Evolutionary conservation across 2,113 vertebrate genomes (phyloP), one percentile per base, ranked within the genome.

Genomic region (Menura novaehollandiae): DNA sequence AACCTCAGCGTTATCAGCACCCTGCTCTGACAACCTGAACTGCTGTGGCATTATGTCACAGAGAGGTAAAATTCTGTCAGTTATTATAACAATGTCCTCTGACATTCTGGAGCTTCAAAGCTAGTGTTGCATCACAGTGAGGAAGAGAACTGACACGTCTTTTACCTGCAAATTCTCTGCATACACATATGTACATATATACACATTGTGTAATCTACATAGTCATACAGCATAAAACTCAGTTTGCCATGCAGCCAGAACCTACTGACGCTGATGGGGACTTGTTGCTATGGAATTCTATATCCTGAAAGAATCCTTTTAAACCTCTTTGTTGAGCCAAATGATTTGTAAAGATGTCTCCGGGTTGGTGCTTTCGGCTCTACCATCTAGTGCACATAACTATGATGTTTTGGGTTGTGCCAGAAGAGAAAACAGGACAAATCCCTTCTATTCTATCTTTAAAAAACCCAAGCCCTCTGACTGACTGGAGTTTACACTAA

Each of bases 111-210:
- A 62, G 4, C 33, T 77, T 83, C 72, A 55, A 32, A 64, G 11
- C 18, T 53, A n/a, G 3, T 1, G 1, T 14, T 75, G 13, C 9
- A 35, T 60, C 77, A 27, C 15, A 13, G 16, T 62, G 8, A 62
- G 22, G 32, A 66, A 53, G 49, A 51, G 1, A 62, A 4, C 0
- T 59, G 27, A 47, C 3, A 10, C 1, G 3, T 13, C 9, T 49
- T 66, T 20, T 16, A 37, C 44, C 35, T 78, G 13, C 6, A 60
- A 64, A 41, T 43, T 41, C 15, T 72, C 13, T 71, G 14, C 12
- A 21, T 21, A 14, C 1, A 62, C 24, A 19, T 1, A 53, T 0
- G 15, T 5, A 15, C 13, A 13, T 15, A 26, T 4, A 37, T 1
- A 39, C 1, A 26, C 4, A 32, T 5, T 72, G 10, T 4, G 6